phyloP scores from a whole-genome alignment of 2,888 invertebrate species.

The Criorhina ranunculi region DNA sequence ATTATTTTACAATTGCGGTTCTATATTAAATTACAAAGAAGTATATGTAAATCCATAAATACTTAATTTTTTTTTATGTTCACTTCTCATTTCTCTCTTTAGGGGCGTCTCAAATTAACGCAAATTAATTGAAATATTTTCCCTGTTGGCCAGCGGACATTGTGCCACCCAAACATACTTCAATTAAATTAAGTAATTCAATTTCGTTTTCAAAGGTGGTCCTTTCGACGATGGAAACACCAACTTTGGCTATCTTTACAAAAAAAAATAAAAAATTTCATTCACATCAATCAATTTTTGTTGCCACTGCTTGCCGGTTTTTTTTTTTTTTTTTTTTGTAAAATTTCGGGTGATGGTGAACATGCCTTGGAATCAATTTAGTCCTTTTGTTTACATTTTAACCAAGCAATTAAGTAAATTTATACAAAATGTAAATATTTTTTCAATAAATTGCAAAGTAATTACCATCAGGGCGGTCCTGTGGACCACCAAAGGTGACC shows the following conservation, averaged over 20 bases:
- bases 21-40: no score
- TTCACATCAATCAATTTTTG: slow-evolving; percentile 64
- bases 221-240: slow-evolving; percentile 43
- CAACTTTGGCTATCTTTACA: slow-evolving; percentile 16
- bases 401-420: slow-evolving; percentile 66
- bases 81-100: not conserved
- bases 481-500: slow-evolving; percentile 62
- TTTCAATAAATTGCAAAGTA: slow-evolving; percentile 66
- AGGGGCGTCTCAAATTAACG: not conserved
- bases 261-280: no score
- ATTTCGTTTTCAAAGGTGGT: slow-evolving; percentile 58
- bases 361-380: slow-evolving; percentile 56
- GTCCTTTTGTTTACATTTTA: slow-evolving; percentile 48
- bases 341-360: slow-evolving; percentile 57
- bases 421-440: slow-evolving; percentile 61
- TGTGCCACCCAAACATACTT: slow-evolving; percentile 50
- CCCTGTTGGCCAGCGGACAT: slow-evolving; percentile 13
- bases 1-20: no score
- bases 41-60: no score
- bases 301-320: slow-evolving; percentile 17
- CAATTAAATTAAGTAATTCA: slow-evolving; percentile 66
- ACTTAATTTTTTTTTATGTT: not conserved
- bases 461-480: slow-evolving; percentile 48
- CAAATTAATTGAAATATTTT: slow-evolving; percentile 38
- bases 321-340: slow-evolving; percentile 1